Evolutionary conservation across 2,113 vertebrate genomes (phyloP).

Genomic region (Dicerorhinus sumatrensis): DNA sequence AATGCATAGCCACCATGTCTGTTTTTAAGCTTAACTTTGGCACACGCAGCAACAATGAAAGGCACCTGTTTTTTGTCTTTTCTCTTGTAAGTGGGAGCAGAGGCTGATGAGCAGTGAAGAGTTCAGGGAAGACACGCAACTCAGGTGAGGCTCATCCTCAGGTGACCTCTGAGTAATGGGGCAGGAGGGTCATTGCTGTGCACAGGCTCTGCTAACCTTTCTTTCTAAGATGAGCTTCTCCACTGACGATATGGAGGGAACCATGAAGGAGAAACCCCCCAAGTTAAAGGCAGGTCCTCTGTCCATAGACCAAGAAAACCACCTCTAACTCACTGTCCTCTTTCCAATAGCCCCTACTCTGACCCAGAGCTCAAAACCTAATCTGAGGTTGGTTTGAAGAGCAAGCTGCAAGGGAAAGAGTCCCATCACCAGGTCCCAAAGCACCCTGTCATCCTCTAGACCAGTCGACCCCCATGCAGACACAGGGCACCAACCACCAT

Average conservation of each 20-base stretch:
- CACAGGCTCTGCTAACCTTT: neutral
- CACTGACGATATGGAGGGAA: neutral
- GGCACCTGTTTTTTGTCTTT: neutral
- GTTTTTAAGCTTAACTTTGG: neutral
- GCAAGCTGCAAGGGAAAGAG: neutral
- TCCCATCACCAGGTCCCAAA: slow-evolving; percentile 20
- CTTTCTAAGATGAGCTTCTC: neutral
- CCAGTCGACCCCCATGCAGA: neutral
- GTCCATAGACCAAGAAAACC: neutral
- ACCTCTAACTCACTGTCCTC: neutral
- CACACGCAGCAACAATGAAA: neutral
- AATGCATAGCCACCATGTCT: neutral
- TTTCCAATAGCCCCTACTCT: neutral
- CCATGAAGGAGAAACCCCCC: neutral
- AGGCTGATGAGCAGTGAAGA: neutral
- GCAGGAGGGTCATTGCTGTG: accelerated
- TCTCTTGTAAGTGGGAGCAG: neutral
- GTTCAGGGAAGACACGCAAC: neutral
- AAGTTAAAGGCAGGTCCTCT: neutral
- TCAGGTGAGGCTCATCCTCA: neutral
- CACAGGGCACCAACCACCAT: neutral
- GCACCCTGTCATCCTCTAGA: neutral
- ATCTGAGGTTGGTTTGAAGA: neutral
- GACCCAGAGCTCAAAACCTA: neutral
- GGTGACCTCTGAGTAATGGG: neutral